These are phyloP conservation scores for Lomographa bimaculata DNA, from an alignment of 2,888 invertebrate species.

Conservation along the genomic window DNA sequence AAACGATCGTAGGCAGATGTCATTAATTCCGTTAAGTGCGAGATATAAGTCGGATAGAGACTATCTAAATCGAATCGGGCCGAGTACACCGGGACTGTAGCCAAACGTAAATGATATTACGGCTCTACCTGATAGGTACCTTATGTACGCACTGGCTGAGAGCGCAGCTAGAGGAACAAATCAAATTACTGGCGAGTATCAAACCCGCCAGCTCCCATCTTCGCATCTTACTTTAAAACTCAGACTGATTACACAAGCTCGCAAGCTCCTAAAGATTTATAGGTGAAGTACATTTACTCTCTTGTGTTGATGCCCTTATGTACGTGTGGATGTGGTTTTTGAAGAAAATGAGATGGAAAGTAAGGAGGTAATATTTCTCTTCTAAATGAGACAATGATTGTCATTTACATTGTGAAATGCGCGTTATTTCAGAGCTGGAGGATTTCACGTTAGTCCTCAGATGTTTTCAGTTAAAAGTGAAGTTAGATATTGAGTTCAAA, in stretches of 20 bases:
- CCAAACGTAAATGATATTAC: constrained; percentile 49
- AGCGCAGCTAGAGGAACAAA: constrained; percentile 26
- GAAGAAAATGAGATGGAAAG: constrained; percentile 18
- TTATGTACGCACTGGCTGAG: constrained; percentile 29
- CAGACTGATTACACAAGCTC: constrained; percentile 11
- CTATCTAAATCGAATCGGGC: constrained; percentile 41
- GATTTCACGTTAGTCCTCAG: constrained; percentile 1
- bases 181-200: constrained; percentile 37
- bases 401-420: constrained; percentile 13
- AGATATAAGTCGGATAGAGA: constrained; percentile 24
- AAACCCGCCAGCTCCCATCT: constrained; percentile 9
- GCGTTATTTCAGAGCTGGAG: constrained; percentile 2
- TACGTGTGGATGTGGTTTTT: constrained; percentile 4
- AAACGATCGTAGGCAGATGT: constrained; percentile 9
- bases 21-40: constrained; percentile 32
- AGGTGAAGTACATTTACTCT: constrained; percentile 6
- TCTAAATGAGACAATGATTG: constrained; percentile 12
- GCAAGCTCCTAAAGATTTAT: constrained; percentile 4
- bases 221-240: constrained; percentile 11
- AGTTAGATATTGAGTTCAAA: no score
- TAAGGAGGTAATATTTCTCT: constrained; percentile 10
- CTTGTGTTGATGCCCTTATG: constrained; percentile 7
- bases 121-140: constrained; percentile 37
- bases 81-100: constrained; percentile 36
- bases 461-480: not conserved